Evolutionary conservation across 2,797 vertebrate genomes (phyloP), one percentile per base, ranked within the genome.

Genomic region (Paguma larvata): DNA sequence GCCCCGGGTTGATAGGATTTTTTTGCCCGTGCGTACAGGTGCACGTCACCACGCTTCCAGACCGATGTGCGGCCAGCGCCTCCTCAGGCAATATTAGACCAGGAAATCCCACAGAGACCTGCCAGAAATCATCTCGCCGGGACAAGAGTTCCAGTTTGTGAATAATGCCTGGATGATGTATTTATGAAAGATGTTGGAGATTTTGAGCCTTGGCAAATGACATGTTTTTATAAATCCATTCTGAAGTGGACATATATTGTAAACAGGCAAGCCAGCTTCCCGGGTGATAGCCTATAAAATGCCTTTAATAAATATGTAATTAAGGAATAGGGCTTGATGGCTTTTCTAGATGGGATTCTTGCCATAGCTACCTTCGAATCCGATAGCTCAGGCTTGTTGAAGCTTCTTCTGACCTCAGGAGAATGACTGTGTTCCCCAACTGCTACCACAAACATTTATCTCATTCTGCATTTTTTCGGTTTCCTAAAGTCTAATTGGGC

Each of bases 401-500:
- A 95, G n/a, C 89, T 97, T 98, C 89, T 89, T 86, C 80, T 92
- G 97, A 96, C 51, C 87, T 79, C 6, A 0, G 72, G 97, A 97
- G 78, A 93, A 95, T 97, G 94, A 80, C 67, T 67, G 59, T 93
- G 92, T 98, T 96, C 93, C 70, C 53, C 13, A 4, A 77, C 41
- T 88, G 38, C 30, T 77, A 34, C 91, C 89, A 87, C 83, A 95
- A 95, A 95, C 77, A 96, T 98, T 98, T 98, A 98, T 98, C 96
- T 98, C 96, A 98, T 98, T 98, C 91, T 97, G 23, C 27, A 97
- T 98, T 98, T 96, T 85, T 56, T 97, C 91, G 92, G 51, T 98
- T 97, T 96, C 68, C 92, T 92, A 92, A 97, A 98, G 94, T 97
- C 96, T 97, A 91, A 97, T 98, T 98, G 98, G 98, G 98, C 98